A percentile compares a stretch with the other conserved stretches of the same genome.
These are phyloP conservation scores for Chinchilla lanigera DNA, from an alignment of 2,113 vertebrate species.

Conservation along the genomic window DNA sequence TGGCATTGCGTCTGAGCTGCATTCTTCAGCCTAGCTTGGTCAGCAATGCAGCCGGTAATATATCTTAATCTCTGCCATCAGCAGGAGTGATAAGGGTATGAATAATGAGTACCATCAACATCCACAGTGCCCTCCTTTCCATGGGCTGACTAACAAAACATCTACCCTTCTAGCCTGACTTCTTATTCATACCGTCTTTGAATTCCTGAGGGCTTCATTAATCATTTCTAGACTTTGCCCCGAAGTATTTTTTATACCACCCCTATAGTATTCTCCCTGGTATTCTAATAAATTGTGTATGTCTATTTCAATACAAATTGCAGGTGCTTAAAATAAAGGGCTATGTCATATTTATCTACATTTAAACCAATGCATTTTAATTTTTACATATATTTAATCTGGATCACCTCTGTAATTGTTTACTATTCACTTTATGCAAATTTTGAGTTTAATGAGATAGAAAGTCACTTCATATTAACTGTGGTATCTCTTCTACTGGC, in stretches of 20 bases:
- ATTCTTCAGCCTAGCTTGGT: not conserved
- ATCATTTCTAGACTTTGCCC: not conserved
- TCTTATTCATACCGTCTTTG: not conserved
- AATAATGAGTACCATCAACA: not conserved
- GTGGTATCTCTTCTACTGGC: not conserved
- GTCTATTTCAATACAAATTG: not conserved
- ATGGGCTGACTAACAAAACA: not conserved
- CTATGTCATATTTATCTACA: not conserved
- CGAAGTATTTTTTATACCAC: not conserved
- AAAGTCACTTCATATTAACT: not conserved
- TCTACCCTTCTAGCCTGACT: not conserved
- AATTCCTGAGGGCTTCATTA: not conserved
- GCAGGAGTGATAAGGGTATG: not conserved
- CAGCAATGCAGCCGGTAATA: not conserved
- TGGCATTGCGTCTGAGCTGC: not conserved
- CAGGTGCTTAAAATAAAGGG: not conserved
- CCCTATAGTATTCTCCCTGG: not conserved
- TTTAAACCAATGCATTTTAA: slow-evolving; percentile 14
- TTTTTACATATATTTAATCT: slow-evolving; percentile 38
- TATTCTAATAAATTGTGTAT: not conserved
- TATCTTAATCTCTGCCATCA: not conserved
- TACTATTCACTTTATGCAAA: not conserved
- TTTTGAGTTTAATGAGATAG: not conserved
- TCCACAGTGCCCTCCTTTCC: not conserved
- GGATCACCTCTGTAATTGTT: not conserved